Base-by-base conservation (phyloP, 2,888 invertebrate genomes). In the Melanchra persicariae region DNA sequence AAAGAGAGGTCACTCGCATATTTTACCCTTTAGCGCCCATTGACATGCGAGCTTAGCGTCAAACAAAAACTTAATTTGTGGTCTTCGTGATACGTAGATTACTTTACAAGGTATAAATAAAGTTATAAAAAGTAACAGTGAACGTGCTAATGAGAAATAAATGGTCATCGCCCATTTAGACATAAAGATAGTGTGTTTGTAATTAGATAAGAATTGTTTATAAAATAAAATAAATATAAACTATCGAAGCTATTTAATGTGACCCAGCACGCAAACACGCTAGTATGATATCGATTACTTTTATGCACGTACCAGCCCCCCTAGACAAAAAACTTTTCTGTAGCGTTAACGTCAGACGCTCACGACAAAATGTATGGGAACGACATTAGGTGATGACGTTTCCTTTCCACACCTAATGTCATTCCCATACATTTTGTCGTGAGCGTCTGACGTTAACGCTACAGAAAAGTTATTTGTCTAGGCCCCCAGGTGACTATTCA, bases 161-260 rank as follows among this genome's bases (percentile, higher is more conserved):
- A 77, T 60, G 15, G 22, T n/a, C 49, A 26, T 19, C 10, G 19
- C 8, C 30, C 51, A 57, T 52, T 47, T 52, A 62, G n/a, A 58
- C 10, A n/a, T n/a, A 57, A 57, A 51, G 49, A 58, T 57, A n/a
- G 12, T 57, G 51, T 26, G 40, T 45, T 47, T 45, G 26, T 73
- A 73, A 64, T 61, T 61, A 26, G 74, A 77, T 77, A 74, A 65
- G 7, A 40, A 49, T 54, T 49, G 54, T 77, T 73, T 43, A 40
- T 12, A 47, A 65, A 68, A 51, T 61, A 67, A 63, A 49, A n/a
- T n/a, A n/a, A 19, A 34, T 19, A 30, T 24, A 26, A 40, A 43
- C 10, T 68, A 61, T 69, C 49, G 49, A 15, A 68, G 34, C 17
- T 30, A 9, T 61, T 61, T 19, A 57, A 52, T 58, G 43, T 58